Evolutionary conservation across 1,140 invertebrate species (phyloP), one percentile per base, ranked within the genome.

Genomic region (Apis laboriosa): DNA sequence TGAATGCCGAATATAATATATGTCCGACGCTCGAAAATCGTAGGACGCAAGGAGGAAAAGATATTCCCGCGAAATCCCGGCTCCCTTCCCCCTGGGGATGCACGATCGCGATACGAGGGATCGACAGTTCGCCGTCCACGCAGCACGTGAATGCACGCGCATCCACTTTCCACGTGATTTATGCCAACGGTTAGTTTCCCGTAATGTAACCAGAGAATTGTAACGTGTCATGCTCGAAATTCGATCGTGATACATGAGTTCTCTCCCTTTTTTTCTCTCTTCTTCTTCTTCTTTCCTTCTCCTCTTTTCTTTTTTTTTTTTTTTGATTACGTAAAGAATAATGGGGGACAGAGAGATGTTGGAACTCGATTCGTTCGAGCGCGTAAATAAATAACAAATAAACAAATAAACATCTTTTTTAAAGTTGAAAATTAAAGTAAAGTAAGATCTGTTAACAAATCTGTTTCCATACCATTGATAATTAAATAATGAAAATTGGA

Each of bases 1-100:
- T 80, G 87, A 86, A 88, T 72, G 80, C 83, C 87, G 86, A 87
- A 86, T 86, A 80, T 88, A 88, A 88, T 88, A 79, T 78, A 88
- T 88, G 83, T 81, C 79, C 61, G 73, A 60, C 56, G 84, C 24
- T 86, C 67, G 63, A 88, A 88, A 88, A 88, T 88, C 86, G 80
- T 80, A 70, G 58, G 60, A 85, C 34, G 68, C 67, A 58, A 58
- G n/a, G 82, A 61, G 63, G 55, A 77, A 63, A 71, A 74, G 84
- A 61, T 79, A 80, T 66, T 70, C 58, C 71, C 74, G 64, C 68
- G 80, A 84, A 86, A 88, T 88, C 87, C 74, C 63, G 70, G 55
- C 68, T 60, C 43, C 78, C 73, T 63, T 77, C 72, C 71, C 71
- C 34, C 2, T 17, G 68, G 86, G 86, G 80, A 74, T 67, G 63